Evolutionary conservation across 2,888 invertebrate species (phyloP).

Genomic region (Cheilosia grossa): DNA sequence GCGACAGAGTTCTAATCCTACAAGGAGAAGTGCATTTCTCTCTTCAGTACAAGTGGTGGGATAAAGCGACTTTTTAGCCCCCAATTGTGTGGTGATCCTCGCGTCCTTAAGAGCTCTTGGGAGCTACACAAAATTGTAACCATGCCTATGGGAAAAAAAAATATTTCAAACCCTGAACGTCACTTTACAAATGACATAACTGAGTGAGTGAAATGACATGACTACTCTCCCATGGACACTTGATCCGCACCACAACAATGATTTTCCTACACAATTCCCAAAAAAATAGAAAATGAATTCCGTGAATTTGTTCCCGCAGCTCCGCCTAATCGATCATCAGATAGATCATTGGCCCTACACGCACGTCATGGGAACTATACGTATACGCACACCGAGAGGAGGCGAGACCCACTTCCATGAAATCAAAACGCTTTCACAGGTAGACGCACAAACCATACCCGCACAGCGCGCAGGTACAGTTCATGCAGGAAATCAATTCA

Average conservation of each 20-base stretch:
- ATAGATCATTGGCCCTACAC: slow-evolving; percentile 50
- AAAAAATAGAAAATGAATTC: slow-evolving; percentile 44
- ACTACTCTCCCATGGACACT: slow-evolving; percentile 30
- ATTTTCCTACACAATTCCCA: slow-evolving; percentile 1
- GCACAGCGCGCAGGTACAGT: slow-evolving; percentile 10
- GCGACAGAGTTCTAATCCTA: too few relatives aligned
- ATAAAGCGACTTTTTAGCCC: too few relatives aligned
- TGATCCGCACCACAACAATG: slow-evolving; percentile 25
- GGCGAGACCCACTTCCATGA: background rate
- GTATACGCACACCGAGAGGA: background rate
- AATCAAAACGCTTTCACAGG: slow-evolving; percentile 25
- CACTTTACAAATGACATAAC: background rate
- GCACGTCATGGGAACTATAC: slow-evolving; percentile 28
- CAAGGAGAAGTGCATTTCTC: too few relatives aligned
- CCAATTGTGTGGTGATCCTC: too few relatives aligned
- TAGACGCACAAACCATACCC: slow-evolving; percentile 6
- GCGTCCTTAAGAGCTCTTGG: too few relatives aligned
- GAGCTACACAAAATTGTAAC: too few relatives aligned
- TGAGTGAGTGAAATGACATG: background rate
- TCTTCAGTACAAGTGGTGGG: too few relatives aligned
- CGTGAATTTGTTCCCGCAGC: slow-evolving; percentile 41
- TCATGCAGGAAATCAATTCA: slow-evolving; percentile 56
- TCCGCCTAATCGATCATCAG: slow-evolving; percentile 51
- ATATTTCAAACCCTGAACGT: background rate
- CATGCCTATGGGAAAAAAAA: too few relatives aligned